Evolutionary conservation across 2,113 vertebrate genomes (phyloP), one percentile per base, ranked within the genome.

Genomic region (Corythornis vintsioides): DNA sequence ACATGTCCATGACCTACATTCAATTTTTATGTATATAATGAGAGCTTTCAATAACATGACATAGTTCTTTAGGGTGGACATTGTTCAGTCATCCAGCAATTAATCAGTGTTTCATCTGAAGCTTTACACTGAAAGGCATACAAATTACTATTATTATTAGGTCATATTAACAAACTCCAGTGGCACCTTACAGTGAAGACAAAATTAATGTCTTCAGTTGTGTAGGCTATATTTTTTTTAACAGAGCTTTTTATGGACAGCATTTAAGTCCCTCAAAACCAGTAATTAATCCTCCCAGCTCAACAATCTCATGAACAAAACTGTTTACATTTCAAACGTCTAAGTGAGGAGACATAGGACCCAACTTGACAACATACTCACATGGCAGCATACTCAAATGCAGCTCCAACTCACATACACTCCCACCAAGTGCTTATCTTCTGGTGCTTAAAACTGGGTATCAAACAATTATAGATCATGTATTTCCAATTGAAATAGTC

Each of bases 391-490:
- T 19, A 47, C 3, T 59, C 33, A 50, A 55, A 59, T 7, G 14
- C 2, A 3, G 47, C 40, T 61, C 5, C 24, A 70, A 4, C 13
- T 25, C 45, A 38, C 24, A 66, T 4, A 10, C 31, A 4, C 9
- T 60, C n/a, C 53, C 48, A 45, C 42, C 0, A 0, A 42, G 17
- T 10, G 11, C 64, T 53, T 48, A 15, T 4, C 38, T 38, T 35
- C 40, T 24, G 19, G 10, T n/a, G 29, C 42, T 76, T 56, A 26
- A 18, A 80, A 60, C 13, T 4, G 17, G 7, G 28, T 35, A 72
- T 21, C 31, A 47, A 5, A 18, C 56, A 31, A 64, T 61, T 6
- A 16, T 1, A 29, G 21, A 74, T 9, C 0, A 0, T 2, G 2
- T 18, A 11, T 26, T 73, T 55, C 10, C 19, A 59, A 72, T 28